Conservation (phyloP, 2,113 vertebrate species). For the Pituophis catenifer region DNA sequence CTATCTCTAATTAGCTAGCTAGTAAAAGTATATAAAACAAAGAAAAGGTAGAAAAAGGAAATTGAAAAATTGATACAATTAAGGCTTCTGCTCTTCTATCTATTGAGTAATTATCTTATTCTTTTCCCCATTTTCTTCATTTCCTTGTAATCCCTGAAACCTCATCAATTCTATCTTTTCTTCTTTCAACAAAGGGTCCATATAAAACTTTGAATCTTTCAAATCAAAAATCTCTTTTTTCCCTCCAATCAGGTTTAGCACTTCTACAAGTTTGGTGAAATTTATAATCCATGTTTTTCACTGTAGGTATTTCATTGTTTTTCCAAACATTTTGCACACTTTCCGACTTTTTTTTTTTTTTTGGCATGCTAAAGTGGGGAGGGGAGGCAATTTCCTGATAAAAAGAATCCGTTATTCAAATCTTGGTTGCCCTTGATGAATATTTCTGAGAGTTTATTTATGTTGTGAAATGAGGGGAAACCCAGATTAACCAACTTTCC, state of each 20-base stretch:
- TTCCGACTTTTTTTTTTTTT: background rate
- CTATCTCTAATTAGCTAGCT: too few relatives aligned
- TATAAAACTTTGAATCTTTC: background rate
- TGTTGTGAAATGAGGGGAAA: background rate
- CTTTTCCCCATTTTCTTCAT: too few relatives aligned
- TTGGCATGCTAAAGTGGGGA: background rate
- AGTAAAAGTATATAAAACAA: too few relatives aligned
- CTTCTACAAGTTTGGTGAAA: background rate
- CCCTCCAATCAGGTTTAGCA: background rate
- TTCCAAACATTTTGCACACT: background rate
- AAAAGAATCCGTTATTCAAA: background rate
- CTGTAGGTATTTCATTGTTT: background rate
- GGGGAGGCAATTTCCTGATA: background rate
- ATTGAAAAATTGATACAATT: too few relatives aligned
- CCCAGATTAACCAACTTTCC: background rate
- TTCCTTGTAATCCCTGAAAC: too few relatives aligned
- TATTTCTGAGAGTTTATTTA: fast-evolving
- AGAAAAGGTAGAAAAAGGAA: too few relatives aligned
- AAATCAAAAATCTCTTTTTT: background rate
- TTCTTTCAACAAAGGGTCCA: background rate
- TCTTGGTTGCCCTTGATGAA: background rate
- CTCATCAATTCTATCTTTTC: background rate
- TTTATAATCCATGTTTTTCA: background rate
- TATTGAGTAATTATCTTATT: too few relatives aligned
- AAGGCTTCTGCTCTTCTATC: too few relatives aligned